These are phyloP conservation scores for Steinernema khuongi DNA, from an alignment of 1,140 invertebrate genomes.

Conservation along the genomic window DNA sequence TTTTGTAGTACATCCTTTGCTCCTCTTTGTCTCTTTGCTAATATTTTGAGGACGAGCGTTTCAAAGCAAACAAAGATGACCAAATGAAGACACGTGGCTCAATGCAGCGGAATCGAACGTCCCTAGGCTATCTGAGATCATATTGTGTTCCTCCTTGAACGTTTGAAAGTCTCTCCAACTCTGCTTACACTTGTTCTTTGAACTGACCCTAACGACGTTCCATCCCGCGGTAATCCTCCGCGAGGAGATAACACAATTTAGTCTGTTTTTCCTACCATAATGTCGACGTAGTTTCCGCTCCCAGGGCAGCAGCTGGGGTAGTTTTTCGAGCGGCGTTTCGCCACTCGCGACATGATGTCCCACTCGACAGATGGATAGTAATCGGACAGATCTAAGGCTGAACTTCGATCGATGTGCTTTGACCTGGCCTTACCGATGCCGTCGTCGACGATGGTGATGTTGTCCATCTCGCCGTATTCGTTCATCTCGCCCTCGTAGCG, in stretches of 20 bases:
- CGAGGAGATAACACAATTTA: no score
- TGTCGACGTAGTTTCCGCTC: slow-evolving; percentile 78
- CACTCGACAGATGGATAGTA: slow-evolving; percentile 97
- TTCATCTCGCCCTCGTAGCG: slow-evolving; percentile 45
- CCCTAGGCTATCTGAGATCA: no score
- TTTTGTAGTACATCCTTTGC: no score
- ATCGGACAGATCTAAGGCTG: slow-evolving; percentile 77
- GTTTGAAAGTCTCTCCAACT: no score
- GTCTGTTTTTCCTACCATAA: slow-evolving; percentile 65
- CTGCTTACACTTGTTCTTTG: neutral
- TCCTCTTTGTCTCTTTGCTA: no score
- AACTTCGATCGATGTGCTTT: neutral
- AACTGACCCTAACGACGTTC: neutral
- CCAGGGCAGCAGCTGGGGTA: slow-evolving; percentile 77
- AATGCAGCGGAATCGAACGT: no score
- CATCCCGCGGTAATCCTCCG: neutral
- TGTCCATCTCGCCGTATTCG: slow-evolving; percentile 47
- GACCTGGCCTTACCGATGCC: slow-evolving; percentile 50
- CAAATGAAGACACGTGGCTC: no score
- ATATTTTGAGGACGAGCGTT: no score
- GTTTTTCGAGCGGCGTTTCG: slow-evolving; percentile 76
- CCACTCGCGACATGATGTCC: slow-evolving; percentile 95
- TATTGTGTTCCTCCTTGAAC: no score
- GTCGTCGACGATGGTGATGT: slow-evolving; percentile 52
- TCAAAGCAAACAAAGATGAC: no score